These are phyloP conservation scores for Acanthurus leucopareius DNA, from an alignment of 2,797 vertebrate genomes.

Conservation along the genomic window DNA sequence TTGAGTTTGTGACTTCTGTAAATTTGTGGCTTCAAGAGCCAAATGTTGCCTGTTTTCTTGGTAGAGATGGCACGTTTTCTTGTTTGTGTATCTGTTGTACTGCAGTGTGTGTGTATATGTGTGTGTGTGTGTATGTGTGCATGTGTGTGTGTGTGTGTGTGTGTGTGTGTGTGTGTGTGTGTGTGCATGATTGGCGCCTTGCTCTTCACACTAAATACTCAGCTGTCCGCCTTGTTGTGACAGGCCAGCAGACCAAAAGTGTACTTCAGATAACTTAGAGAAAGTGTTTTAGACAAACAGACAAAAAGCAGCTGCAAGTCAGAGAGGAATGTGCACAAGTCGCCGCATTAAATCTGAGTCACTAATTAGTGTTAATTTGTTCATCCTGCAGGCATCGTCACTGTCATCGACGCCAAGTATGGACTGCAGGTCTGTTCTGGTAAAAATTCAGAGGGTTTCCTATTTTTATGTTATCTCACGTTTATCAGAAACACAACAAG, in stretches of 20 bases:
- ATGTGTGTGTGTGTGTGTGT: background rate
- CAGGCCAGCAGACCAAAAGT: slow-evolving; percentile 63
- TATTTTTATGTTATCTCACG: background rate
- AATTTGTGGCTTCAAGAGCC: background rate
- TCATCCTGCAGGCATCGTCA: slow-evolving; percentile 89
- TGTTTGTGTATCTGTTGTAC: slow-evolving; percentile 12
- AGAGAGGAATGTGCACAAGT: slow-evolving; percentile 3
- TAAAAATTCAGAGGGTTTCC: background rate
- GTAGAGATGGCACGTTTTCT: slow-evolving; percentile 4
- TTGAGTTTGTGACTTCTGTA: too few species aligned
- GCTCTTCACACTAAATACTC: slow-evolving; percentile 54
- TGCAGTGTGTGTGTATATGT: background rate
- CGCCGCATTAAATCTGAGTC: background rate
- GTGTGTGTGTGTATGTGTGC: slow-evolving; percentile 1
- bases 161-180: slow-evolving; percentile 1
- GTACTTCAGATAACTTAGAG: slow-evolving; percentile 28
- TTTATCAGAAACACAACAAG: background rate
- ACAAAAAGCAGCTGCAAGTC: slow-evolving; percentile 57
- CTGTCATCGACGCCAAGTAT: slow-evolving; percentile 95
- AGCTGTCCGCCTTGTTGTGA: slow-evolving; percentile 71
- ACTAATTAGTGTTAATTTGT: slow-evolving; percentile 15
- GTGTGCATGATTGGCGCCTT: background rate
- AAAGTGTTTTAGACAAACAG: slow-evolving; percentile 52
- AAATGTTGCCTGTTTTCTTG: slow-evolving; percentile 17
- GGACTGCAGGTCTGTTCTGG: slow-evolving; percentile 89